Evolutionary conservation across 2,888 invertebrate species (phyloP), one percentile per base, ranked within the genome.

Genomic region (Drosophila austrosaltans): DNA sequence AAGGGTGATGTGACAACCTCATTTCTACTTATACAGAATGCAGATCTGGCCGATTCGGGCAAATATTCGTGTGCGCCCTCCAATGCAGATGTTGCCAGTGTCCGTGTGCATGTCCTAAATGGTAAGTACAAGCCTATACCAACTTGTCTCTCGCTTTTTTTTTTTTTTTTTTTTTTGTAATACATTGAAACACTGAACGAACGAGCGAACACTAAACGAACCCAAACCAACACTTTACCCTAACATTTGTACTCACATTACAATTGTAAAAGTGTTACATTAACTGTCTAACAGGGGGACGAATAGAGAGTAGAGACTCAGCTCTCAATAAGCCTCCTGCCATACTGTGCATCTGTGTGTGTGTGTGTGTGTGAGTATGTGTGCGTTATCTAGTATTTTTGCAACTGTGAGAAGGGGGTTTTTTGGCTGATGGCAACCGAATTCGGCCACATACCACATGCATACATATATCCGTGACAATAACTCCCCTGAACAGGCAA

Each of bases 21-120:
- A 90, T 96, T 95, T 93, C 94, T 96, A 82, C 94, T 96, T 87
- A 96, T 96, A 90, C 96, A 96, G 92, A 94, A 96, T 91, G 96
- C 96, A 80, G 94, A 95, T 91, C 93, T 94, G 82, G 93, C 95
- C 76, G 96, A 96, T 93, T 96, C 96, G 66, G 96, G 96, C 81
- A 95, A 96, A 92, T 96, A 96, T 92, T 96, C 95, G 66, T 96
- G 96, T 93, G 95, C 95, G 87, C 96, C 96, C 81, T 96, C 96
- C 90, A 96, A 96, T 91, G 96, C 96, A 90, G 96, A 96, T 93
- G 95, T 95, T 83, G 96, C 96, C 87, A 95, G 95, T 89, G 95
- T 96, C 91, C 94, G 95, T 89, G 96, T 96, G 77, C 96, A 96
- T 93, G 96, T 96, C 86, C 94, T 96, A 87, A 96, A 96, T 93